A percentile compares a stretch with the other conserved stretches of the same genome.
phyloP scores from a whole-genome alignment of 2,113 vertebrate genomes.

The Montifringilla adamsi region DNA sequence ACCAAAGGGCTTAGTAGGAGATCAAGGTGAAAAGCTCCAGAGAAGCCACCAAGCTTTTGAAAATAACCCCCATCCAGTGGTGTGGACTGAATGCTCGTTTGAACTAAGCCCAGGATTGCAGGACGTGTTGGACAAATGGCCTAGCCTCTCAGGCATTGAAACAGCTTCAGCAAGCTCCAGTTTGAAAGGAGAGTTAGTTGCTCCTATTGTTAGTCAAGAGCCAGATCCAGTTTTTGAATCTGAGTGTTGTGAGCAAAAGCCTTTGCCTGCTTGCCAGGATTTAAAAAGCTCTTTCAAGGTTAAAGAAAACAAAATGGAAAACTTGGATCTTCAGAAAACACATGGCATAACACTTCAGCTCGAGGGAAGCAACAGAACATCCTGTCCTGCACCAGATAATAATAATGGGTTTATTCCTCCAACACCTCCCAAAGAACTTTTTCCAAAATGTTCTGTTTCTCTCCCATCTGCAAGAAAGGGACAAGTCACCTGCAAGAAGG shows the following conservation, averaged over 20 bases:
- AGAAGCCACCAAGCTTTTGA: background rate
- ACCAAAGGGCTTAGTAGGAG: background rate
- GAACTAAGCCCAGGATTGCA: conserved; percentile 86
- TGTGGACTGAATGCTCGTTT: conserved; percentile 56
- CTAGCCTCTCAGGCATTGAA: conserved; percentile 74
- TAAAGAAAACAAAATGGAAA: background rate
- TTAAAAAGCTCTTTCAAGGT: conserved; percentile 5
- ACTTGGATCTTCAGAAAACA: background rate
- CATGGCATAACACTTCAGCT: background rate
- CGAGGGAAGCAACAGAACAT: background rate
- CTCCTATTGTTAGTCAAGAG: conserved; percentile 28
- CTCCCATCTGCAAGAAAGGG: conserved; percentile 43
- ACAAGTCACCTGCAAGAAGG: background rate
- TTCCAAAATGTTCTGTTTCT: conserved; percentile 68
- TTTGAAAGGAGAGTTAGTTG: background rate
- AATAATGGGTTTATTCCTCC: conserved; percentile 77
- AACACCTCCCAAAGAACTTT: conserved; percentile 71
- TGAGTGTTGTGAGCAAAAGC: background rate
- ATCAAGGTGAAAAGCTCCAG: conserved; percentile 16
- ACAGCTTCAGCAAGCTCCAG: background rate
- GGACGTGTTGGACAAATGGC: conserved; percentile 85
- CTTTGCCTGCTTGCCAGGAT: conserved; percentile 1
- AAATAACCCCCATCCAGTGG: background rate
- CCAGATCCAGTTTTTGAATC: background rate
- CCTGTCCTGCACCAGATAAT: conserved; percentile 45